phyloP scores from a whole-genome alignment of 2,888 invertebrate species.

The Chalcosyrphus nemorum region DNA sequence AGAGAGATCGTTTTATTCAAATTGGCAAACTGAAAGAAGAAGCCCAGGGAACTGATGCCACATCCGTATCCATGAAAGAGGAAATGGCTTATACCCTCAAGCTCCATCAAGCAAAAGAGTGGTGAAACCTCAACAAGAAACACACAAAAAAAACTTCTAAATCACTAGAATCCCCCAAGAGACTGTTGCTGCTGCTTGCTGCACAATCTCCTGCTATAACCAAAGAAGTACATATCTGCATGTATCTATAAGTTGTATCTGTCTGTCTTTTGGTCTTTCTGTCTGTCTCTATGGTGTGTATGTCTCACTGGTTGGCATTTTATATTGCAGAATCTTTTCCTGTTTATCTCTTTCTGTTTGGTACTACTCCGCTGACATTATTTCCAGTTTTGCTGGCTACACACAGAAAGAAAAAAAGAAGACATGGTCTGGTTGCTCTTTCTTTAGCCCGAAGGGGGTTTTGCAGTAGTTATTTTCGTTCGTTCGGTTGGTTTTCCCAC shows the following conservation, averaged over 20 bases:
- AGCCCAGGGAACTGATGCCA: constrained; percentile 28
- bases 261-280: constrained; percentile 30
- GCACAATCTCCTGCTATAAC: constrained; percentile 23
- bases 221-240: constrained; percentile 27
- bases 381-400: constrained; percentile 65
- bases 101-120: constrained; percentile 32
- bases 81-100: constrained; percentile 53
- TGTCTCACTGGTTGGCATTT: constrained; percentile 54
- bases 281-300: constrained; percentile 11
- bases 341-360: constrained; percentile 57
- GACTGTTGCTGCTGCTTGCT: too few relatives aligned
- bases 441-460: constrained; percentile 26
- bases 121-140: constrained; percentile 58
- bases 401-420: constrained; percentile 39
- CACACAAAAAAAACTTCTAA: constrained; percentile 61
- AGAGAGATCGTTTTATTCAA: constrained; percentile 63
- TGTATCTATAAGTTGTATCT: constrained; percentile 27
- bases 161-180: constrained; percentile 51
- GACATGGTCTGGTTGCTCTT: constrained; percentile 71
- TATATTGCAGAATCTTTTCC: constrained; percentile 73
- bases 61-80: constrained; percentile 70
- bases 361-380: constrained; percentile 73
- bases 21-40: constrained; percentile 38
- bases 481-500: constrained; percentile 67
- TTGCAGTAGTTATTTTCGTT: constrained; percentile 38